Conservation (phyloP, 1,140 invertebrate genomes). For the Dendrolimus punctatus region DNA sequence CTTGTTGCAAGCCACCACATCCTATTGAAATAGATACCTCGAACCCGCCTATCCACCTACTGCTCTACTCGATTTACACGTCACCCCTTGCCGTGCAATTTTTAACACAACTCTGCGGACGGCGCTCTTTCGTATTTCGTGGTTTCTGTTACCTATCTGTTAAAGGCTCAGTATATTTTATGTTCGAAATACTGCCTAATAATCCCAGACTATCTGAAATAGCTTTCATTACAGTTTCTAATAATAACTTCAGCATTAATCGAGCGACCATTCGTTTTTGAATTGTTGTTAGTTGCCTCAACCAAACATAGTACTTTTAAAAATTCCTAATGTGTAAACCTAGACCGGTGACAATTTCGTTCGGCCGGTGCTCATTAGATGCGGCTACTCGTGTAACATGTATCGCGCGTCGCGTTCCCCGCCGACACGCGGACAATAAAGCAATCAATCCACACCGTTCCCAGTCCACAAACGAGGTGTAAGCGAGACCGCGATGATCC, state of each 20-base stretch:
- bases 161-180: conserved; percentile 2
- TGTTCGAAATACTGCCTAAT: neutral
- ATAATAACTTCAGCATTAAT: too few relatives aligned
- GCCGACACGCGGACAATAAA: conserved; percentile 45
- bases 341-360: conserved; percentile 48
- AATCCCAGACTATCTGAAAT: conserved; percentile 1
- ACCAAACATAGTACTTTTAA: conserved; percentile 14
- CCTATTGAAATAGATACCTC: conserved; percentile 61
- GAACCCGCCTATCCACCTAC: conserved; percentile 44
- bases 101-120: conserved; percentile 21
- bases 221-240: neutral
- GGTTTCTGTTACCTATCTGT: conserved; percentile 13
- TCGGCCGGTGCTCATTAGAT: conserved; percentile 46
- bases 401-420: conserved; percentile 43
- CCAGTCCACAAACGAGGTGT: conserved; percentile 34
- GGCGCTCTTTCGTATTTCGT: conserved; percentile 14
- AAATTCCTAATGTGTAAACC: conserved; percentile 18
- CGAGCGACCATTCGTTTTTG: conserved; percentile 10
- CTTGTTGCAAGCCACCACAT: conserved; percentile 59
- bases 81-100: conserved; percentile 28
- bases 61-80: conserved; percentile 35
- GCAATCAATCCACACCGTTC: conserved; percentile 51
- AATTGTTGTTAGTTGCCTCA: conserved; percentile 29
- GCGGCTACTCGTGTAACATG: conserved; percentile 55
- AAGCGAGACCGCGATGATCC: conserved; percentile 10